Evolutionary conservation across 2,797 vertebrate species (phyloP).

Genomic region (Jordanella pulchra): DNA sequence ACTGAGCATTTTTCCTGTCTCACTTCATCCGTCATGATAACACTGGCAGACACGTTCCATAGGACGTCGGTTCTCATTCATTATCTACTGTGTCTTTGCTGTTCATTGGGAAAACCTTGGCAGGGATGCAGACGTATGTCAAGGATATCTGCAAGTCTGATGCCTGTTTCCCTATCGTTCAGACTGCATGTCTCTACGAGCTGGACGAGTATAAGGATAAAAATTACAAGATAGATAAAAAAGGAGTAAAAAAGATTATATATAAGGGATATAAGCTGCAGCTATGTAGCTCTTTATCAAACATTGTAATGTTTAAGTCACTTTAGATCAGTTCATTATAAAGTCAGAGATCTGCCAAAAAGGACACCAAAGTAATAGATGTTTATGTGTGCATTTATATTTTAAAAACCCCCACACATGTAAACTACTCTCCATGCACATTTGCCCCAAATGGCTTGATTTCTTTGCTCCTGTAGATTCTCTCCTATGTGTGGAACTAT

Average conservation of each 20-base stretch:
- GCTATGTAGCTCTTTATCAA: constrained; percentile 35
- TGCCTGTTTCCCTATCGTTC: constrained; percentile 58
- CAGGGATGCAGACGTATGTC: constrained; percentile 33
- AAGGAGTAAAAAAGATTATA: constrained; percentile 24
- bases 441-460: no score
- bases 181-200: constrained; percentile 34
- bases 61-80: constrained; percentile 19
- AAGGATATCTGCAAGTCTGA: constrained; percentile 48
- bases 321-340: constrained; percentile 30
- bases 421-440: no score
- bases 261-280: constrained; percentile 31
- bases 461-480: no score
- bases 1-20: constrained; percentile 16
- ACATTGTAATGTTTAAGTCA: constrained; percentile 23
- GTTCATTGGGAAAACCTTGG: constrained; percentile 44
- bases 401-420: no score
- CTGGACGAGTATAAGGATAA: constrained; percentile 20
- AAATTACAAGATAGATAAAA: constrained; percentile 26
- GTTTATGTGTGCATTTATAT: no score
- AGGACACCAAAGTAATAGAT: no score
- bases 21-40: constrained; percentile 46
- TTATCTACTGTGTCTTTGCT: constrained; percentile 46
- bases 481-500: no score
- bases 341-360: no score
- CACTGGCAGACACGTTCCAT: constrained; percentile 37